Evolutionary conservation across 2,113 vertebrate species (phyloP).

Genomic region (Neotragus pygmaeus): DNA sequence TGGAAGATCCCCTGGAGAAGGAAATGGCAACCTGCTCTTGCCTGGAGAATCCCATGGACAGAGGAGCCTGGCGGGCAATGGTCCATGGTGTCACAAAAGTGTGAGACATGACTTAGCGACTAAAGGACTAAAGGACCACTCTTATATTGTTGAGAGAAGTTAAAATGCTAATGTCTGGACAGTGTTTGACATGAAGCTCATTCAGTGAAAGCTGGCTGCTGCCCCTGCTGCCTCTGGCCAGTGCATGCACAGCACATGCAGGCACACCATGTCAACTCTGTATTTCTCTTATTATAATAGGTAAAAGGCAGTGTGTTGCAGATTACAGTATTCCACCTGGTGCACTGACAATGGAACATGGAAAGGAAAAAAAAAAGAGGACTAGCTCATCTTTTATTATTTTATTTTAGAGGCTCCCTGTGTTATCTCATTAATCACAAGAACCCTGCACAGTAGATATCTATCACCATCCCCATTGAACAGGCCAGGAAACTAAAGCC

Average conservation of each 20-base stretch:
- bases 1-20: not conserved
- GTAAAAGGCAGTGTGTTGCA: not conserved
- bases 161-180: not conserved
- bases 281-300: not conserved
- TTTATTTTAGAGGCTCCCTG: not conserved
- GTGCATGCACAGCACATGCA: rapidly evolving
- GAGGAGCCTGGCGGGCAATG: not conserved
- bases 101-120: not conserved
- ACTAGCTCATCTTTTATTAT: not conserved
- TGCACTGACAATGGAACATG: not conserved
- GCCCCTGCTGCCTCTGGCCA: no score
- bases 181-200: not conserved
- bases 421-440: not conserved
- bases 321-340: not conserved
- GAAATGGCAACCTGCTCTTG: not conserved
- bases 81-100: not conserved
- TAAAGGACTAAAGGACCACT: not conserved
- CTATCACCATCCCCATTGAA: not conserved
- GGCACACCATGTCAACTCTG: not conserved
- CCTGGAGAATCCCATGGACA: not conserved
- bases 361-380: not conserved
- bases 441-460: not conserved
- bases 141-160: not conserved
- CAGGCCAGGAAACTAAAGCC: not conserved
- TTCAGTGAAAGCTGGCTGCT: not conserved